Conservation (phyloP, 2,113 vertebrate genomes). For the Cnemophilus loriae region DNA sequence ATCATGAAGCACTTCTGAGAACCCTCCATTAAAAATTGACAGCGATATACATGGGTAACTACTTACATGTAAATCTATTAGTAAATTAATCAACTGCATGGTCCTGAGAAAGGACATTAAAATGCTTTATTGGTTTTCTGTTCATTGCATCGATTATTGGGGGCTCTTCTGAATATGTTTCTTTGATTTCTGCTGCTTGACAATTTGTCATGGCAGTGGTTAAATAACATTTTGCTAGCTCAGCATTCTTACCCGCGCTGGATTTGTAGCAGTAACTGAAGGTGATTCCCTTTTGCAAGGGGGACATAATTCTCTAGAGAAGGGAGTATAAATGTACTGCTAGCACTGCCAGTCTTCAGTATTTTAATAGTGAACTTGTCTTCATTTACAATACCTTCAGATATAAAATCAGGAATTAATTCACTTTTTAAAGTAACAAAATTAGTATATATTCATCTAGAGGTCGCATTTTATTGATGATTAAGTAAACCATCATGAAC, state of each 20-base stretch:
- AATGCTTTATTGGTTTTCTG: conserved; percentile 12
- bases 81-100: neutral
- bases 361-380: conserved; percentile 39
- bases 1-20: neutral
- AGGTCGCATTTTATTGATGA: conserved; percentile 36
- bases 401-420: conserved; percentile 36
- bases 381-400: conserved; percentile 25
- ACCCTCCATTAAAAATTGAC: neutral
- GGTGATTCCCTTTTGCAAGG: conserved; percentile 10
- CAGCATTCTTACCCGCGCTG: neutral
- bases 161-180: neutral
- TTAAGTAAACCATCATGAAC: neutral
- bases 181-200: neutral
- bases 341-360: conserved; percentile 27
- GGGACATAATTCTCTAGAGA: neutral
- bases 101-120: neutral
- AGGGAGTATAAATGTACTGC: neutral
- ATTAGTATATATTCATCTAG: neutral
- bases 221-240: neutral
- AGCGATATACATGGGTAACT: neutral
- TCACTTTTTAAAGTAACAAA: conserved; percentile 1
- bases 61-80: conserved; percentile 6
- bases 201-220: neutral
- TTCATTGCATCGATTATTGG: neutral
- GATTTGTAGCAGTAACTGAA: neutral